Conservation (phyloP, 2,888 invertebrate species). For the Fragum whitleyi region DNA sequence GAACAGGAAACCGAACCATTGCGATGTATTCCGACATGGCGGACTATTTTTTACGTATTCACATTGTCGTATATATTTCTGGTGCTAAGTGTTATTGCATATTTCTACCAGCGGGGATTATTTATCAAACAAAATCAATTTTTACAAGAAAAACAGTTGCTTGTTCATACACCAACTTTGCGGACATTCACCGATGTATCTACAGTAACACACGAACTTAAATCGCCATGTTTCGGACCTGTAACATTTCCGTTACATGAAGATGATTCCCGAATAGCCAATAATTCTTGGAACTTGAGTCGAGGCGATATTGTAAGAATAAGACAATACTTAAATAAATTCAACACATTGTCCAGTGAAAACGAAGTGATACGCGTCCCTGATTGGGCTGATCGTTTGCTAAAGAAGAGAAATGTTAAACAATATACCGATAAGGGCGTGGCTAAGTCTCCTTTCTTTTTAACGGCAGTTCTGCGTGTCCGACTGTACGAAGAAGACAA, state of each 20-base stretch:
- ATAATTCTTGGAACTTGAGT: not conserved
- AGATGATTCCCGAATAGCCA: not conserved
- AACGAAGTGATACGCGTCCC: not conserved
- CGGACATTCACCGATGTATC: not conserved
- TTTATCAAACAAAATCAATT: not conserved
- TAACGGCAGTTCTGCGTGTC: conserved; percentile 35
- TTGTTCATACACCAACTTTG: not conserved
- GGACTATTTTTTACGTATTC: not conserved
- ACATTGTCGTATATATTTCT: conserved; percentile 6
- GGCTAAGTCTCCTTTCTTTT: conserved; percentile 5
- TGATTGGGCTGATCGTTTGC: not conserved
- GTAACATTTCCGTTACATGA: not conserved
- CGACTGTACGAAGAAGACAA: conserved; percentile 52
- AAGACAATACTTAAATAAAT: not conserved
- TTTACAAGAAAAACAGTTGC: not conserved
- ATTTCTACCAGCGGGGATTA: conserved; percentile 1
- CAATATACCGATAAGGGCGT: not conserved
- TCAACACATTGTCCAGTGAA: not conserved
- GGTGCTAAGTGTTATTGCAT: not conserved
- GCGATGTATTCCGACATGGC: not conserved
- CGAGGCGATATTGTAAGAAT: not conserved
- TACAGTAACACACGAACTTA: not conserved
- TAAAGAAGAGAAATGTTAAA: not conserved
- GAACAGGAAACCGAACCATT: not conserved
- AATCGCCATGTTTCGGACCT: conserved; percentile 11